phyloP scores from a whole-genome alignment of 2,113 vertebrate species.

The Ptilonorhynchus violaceus region DNA sequence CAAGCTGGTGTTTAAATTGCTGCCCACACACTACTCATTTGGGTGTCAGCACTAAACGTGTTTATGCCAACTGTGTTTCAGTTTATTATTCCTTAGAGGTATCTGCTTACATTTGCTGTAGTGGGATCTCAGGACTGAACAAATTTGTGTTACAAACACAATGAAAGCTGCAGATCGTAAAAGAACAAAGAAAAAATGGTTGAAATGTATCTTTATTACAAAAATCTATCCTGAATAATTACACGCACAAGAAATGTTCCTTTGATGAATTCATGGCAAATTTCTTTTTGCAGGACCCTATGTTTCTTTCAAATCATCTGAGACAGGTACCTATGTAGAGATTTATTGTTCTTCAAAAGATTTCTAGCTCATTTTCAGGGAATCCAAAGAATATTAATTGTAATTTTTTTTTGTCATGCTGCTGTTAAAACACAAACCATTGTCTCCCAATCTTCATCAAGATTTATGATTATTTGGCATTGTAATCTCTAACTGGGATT shows the following conservation, averaged over 20 bases:
- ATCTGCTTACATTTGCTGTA: background rate
- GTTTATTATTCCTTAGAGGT: slow-evolving; percentile 30
- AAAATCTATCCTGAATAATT: background rate
- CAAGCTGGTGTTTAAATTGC: slow-evolving; percentile 61
- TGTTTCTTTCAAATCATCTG: background rate
- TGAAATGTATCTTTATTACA: background rate
- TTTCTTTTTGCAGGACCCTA: background rate
- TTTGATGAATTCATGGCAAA: background rate
- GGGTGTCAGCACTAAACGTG: slow-evolving; percentile 34
- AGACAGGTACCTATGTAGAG: background rate
- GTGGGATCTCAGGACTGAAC: background rate
- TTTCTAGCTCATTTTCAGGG: background rate
- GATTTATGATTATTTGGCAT: background rate
- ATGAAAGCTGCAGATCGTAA: background rate
- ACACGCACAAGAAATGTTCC: background rate
- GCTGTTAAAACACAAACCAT: background rate
- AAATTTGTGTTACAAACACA: background rate
- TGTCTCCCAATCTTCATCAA: background rate
- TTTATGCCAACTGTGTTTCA: slow-evolving; percentile 43
- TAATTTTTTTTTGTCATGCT: background rate
- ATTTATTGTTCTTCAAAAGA: background rate
- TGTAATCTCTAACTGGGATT: background rate
- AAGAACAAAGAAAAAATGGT: background rate
- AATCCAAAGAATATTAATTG: background rate
- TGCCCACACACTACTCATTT: slow-evolving; percentile 45